Evolutionary conservation across 1,140 invertebrate genomes (phyloP), one percentile per base, ranked within the genome.

Genomic region (Atta cephalotes): DNA sequence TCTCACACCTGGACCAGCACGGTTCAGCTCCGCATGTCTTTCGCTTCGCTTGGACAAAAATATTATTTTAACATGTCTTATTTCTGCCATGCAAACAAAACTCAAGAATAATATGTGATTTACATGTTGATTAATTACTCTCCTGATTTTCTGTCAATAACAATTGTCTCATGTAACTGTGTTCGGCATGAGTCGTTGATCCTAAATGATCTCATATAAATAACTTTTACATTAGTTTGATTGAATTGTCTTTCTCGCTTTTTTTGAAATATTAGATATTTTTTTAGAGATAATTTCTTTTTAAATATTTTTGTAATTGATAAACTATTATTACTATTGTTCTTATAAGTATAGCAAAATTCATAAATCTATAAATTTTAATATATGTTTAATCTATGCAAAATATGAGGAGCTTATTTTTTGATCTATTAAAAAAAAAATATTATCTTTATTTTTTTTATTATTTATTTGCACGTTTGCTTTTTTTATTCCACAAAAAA

Each of bases 1-100:
- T 93, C 91, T 94, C 92, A 92, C 93, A 94, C 91, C 93, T 94
- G 93, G 92, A 87, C 53, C 68, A 10, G n/a, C 39, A 5, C 56
- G 65, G 51, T 51, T 60, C 6, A 16, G 21, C 66, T 71, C 6
- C 10, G 4, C 51, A 53, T 35, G 28, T 31, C 25, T 18, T 18
- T 16, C 49, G 49, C 49, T 51, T 51, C 14, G 49, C 18, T 49
- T 28, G 58, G n/a, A 53, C 49, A 45, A 18, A 51, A 79, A 35
- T 79, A 79, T 79, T 79, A 77, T 77, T 14, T 60, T 56, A 60
- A n/a, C 31, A 16, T 0, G 7, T 21, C 39, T 10, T 25, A 39
- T 31, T 39, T 16, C n/a, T 58, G 18, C 10, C 35, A 39, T 39
- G 66, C 49, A 58, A n/a, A 60, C 74, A n/a, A 12, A 51, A 51